Conservation (phyloP, 2,113 vertebrate species). For the Engraulis encrasicolus region DNA sequence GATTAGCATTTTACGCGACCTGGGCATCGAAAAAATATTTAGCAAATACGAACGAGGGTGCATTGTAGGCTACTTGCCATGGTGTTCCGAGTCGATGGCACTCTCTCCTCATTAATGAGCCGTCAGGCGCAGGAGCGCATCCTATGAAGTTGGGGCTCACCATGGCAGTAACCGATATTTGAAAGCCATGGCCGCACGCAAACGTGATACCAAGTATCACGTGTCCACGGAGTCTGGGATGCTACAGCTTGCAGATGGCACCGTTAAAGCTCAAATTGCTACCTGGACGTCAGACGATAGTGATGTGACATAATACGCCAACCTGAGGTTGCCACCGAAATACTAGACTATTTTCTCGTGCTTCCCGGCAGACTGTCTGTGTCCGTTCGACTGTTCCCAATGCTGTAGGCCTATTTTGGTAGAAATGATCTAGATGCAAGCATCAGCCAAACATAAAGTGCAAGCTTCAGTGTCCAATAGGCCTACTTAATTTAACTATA, state of each 20-base stretch:
- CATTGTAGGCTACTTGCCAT: not conserved
- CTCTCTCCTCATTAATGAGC: not conserved
- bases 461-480: too few species aligned
- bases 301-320: not conserved
- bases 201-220: constrained; percentile 6
- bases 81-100: not conserved
- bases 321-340: not conserved
- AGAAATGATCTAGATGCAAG: too few species aligned
- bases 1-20: too few species aligned
- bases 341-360: too few species aligned
- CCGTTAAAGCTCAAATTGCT: not conserved
- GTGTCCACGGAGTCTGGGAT: not conserved
- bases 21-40: too few species aligned
- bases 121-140: not conserved
- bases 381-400: too few species aligned
- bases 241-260: not conserved
- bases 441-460: too few species aligned
- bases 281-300: not conserved
- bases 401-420: too few species aligned
- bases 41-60: too few species aligned
- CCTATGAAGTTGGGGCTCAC: not conserved
- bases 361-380: too few species aligned
- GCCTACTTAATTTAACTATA: too few species aligned
- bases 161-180: not conserved
- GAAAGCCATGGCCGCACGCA: not conserved